Evolutionary conservation across 2,113 vertebrate genomes (phyloP).

Genomic region (Pimephales promelas): DNA sequence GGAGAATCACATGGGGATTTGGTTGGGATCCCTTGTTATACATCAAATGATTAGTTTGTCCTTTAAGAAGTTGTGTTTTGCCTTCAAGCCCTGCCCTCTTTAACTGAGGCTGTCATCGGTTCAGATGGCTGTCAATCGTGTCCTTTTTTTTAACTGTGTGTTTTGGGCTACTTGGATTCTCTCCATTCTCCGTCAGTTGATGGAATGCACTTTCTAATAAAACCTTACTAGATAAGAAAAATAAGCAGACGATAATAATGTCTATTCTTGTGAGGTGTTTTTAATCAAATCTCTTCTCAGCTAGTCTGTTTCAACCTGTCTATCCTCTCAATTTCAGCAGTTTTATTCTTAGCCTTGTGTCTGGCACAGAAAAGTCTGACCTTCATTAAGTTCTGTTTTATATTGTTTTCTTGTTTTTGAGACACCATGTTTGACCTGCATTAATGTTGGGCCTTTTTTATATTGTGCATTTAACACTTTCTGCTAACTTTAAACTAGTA

Average conservation of each 20-base stretch:
- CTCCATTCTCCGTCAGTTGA: slow-evolving; percentile 77
- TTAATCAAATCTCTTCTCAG: slow-evolving; percentile 67
- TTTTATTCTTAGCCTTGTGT: slow-evolving; percentile 82
- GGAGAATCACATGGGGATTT: slow-evolving; percentile 63
- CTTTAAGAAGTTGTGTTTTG: background rate
- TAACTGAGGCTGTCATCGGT: background rate
- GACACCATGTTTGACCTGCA: slow-evolving; percentile 57
- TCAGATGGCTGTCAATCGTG: slow-evolving; percentile 17
- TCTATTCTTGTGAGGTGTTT: slow-evolving; percentile 79
- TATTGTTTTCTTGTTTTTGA: slow-evolving; percentile 65
- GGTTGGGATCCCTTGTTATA: background rate
- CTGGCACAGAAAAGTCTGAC: slow-evolving; percentile 81
- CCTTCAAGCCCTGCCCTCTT: background rate
- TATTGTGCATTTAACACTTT: slow-evolving; percentile 84
- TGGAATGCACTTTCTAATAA: slow-evolving; percentile 88
- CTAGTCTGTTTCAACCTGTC: slow-evolving; percentile 81
- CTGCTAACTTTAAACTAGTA: slow-evolving; percentile 82
- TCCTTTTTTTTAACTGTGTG: slow-evolving; percentile 29
- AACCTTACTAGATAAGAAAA: slow-evolving; percentile 74
- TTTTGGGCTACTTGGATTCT: slow-evolving; percentile 58
- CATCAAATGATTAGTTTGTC: background rate
- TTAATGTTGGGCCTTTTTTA: slow-evolving; percentile 82
- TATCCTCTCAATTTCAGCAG: slow-evolving; percentile 84
- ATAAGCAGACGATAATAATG: slow-evolving; percentile 69
- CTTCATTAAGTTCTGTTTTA: slow-evolving; percentile 63